Evolutionary conservation across 1,140 invertebrate species (phyloP), one percentile per base, ranked within the genome.

Genomic region (Aphelenchoides besseyi): DNA sequence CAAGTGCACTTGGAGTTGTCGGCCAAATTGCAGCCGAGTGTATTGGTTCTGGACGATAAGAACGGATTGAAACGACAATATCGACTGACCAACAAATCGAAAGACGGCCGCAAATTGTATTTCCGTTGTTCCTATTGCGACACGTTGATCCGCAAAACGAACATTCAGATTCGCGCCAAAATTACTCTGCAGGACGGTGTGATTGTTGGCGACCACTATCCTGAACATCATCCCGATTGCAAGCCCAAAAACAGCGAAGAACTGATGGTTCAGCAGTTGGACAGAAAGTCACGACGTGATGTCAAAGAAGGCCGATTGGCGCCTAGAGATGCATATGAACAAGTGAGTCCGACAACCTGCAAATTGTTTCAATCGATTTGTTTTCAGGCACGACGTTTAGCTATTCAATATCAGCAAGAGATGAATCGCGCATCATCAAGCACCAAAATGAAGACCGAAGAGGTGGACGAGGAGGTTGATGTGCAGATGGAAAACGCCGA

Each of bases 161-260:
- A 55, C 35, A 67, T 30, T 53, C 35, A 9, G 23, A 74, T 80
- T n/a, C 76, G 76, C 3, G 76, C 76, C 23, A 81, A 80, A 35
- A 23, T 78, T 1, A 78, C 74, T 16, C 5, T 72, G 5, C 52
- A 37, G 8, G 66, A 72, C 30, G 70, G 70, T 2, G n/a, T 28
- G 30, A 70, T 72, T 28, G 26, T 72, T 16, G 66, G 67, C 9
- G 70, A 72, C n/a, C 35, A 53, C 16, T 80, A 54, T 37, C 76
- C 76, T 5, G 54, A 81, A 30, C 76, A 78, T 72, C 76, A 78
- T 41, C 78, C 79, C 2, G 59, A 81, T 29, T 78, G 76, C 62
- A 54, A 55, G 30, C 32, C 76, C 0, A 76, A 76, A 29, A 62
- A 55, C 8, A 8, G 54, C n/a, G 76, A 78, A 63, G 55, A 78